phyloP scores from a whole-genome alignment of 1,140 invertebrate genomes.

The Cepaea nemoralis region DNA sequence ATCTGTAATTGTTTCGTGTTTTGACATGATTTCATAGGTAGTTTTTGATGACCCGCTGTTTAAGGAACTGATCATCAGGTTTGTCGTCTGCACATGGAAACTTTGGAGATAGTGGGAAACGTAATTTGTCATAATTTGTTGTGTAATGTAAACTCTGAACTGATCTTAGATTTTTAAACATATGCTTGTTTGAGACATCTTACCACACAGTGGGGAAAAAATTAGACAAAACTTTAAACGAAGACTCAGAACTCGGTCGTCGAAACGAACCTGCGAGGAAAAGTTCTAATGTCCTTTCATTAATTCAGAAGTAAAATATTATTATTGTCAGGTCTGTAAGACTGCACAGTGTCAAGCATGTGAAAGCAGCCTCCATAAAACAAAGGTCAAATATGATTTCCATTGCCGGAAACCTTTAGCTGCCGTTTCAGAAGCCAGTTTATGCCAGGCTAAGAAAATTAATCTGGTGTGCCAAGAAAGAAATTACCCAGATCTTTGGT shows the following conservation, averaged over 20 bases:
- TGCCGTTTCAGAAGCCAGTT: slow-evolving; percentile 51
- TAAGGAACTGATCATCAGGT: no score
- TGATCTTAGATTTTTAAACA: no score
- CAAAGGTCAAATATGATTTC: slow-evolving; percentile 62
- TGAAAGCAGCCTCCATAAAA: slow-evolving; percentile 68
- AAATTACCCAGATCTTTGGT: slow-evolving; percentile 71
- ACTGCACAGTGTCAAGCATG: slow-evolving; percentile 70
- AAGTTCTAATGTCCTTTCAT: slow-evolving; percentile 63
- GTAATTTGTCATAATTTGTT: no score
- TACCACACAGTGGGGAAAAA: no score
- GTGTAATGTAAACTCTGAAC: no score
- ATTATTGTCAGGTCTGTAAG: slow-evolving; percentile 69
- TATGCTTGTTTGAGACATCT: no score
- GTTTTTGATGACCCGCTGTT: no score
- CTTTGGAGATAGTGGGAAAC: no score
- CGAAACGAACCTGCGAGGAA: slow-evolving; percentile 64
- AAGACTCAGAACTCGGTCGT: slow-evolving; percentile 53
- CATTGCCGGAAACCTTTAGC: slow-evolving; percentile 64
- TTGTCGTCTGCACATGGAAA: no score
- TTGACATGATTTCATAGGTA: no score
- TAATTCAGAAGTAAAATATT: slow-evolving; percentile 60
- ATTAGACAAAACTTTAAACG: slow-evolving; percentile 38
- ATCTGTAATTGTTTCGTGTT: no score
- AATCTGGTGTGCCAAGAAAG: slow-evolving; percentile 58
- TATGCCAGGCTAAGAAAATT: slow-evolving; percentile 62